Base-by-base conservation (phyloP, 2,888 invertebrate genomes). In the Seira ritae region DNA sequence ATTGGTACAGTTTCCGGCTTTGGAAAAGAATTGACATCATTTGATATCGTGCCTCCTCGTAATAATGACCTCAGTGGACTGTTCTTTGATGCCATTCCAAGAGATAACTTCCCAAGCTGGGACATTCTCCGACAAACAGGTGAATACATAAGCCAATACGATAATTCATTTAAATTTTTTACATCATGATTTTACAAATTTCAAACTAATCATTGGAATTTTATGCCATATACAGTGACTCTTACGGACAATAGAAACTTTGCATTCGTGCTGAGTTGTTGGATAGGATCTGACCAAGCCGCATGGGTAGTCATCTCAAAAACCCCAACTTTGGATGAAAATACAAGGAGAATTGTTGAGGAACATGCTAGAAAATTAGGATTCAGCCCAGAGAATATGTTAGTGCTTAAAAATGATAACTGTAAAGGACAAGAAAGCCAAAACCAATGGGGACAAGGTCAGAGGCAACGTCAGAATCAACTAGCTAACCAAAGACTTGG, bases 211-310 rank as follows among this genome's bases (percentile, higher is more conserved):
- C n/a, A n/a, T n/a, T n/a, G n/a, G n/a, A n/a, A n/a, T n/a, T n/a
- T n/a, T n/a, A n/a, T n/a, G n/a, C n/a, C n/a, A 37, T 2, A 31
- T 42, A 42, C 42, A 15, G 46, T 70, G 1, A 17, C 46, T 37
- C n/a, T 70, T 2, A 70, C 69, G 1, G 69, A 70, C n/a, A 70
- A 70, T 8, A 37, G 31, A 20, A 70, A 31, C 19, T 70, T 70
- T 46, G 69, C 69, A 1, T 70, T 70, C 20, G 4, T 70, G 2
- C 1, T 20, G 1, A 17, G 17, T 6, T 70, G 69, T 19, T 70
- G 42, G 42, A 42, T 3, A 19, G 69, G 69, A 1, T n/a, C 22
- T 3, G 69, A 70, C 19, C 37, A 70, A 10, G 17, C 17, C 1
- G 69, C 42, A n/a, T 70, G 69, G 69, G 17, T 19, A 1, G 42